Evolutionary conservation across 2,797 vertebrate species (phyloP).

Genomic region (Anolis apletophallus): DNA sequence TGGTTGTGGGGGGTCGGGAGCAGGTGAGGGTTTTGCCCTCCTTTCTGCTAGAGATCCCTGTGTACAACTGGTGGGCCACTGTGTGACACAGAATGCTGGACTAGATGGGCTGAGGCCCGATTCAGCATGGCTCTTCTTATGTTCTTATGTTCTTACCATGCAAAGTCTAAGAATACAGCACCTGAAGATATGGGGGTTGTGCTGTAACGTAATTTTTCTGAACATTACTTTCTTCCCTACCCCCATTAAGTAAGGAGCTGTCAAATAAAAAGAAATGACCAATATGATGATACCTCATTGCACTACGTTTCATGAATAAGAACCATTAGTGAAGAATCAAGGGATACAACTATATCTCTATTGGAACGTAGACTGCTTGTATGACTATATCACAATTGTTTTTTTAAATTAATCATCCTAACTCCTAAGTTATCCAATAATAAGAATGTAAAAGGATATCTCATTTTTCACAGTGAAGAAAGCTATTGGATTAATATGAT

Average conservation of each 20-base stretch:
- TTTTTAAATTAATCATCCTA: neutral
- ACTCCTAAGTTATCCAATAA: neutral
- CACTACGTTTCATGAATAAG: neutral
- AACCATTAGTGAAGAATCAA: neutral
- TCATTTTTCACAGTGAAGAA: neutral
- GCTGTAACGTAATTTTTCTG: neutral
- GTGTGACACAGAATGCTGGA: no score
- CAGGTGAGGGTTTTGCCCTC: no score
- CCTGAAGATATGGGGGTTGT: no score
- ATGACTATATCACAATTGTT: neutral
- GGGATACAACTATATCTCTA: neutral
- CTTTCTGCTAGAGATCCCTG: no score
- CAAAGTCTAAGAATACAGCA: no score
- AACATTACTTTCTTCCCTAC: neutral
- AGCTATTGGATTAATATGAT: neutral
- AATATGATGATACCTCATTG: neutral
- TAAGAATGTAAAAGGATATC: constrained; percentile 2
- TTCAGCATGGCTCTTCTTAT: no score
- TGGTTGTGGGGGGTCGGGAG: no score
- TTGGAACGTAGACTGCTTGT: neutral
- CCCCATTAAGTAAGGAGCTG: neutral
- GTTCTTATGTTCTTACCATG: no score
- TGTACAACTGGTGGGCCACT: no score
- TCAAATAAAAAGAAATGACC: neutral
- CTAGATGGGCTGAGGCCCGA: no score